Evolutionary conservation across 2,888 invertebrate species (phyloP).

Genomic region (Chouioia cunea): DNA sequence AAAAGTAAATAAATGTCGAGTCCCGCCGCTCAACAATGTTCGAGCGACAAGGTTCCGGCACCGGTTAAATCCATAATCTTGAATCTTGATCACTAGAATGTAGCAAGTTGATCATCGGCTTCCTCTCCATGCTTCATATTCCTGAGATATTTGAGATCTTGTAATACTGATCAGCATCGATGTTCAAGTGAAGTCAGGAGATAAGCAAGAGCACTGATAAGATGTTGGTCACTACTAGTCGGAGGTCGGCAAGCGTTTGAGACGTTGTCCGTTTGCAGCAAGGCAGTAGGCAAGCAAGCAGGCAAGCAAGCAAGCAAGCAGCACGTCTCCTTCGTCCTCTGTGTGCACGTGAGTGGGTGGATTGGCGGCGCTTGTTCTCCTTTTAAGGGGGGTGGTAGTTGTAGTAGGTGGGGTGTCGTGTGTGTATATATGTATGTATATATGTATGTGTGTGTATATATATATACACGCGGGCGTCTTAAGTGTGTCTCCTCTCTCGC

Average conservation of each 20-base stretch:
- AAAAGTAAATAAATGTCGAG: too few species aligned
- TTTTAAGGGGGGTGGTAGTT: constrained; percentile 26
- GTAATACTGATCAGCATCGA: too few species aligned
- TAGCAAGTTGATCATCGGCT: constrained; percentile 7
- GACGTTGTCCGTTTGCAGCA: constrained; percentile 31
- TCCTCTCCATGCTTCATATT: constrained; percentile 38
- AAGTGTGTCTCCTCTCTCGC: constrained; percentile 45
- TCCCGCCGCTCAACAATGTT: not conserved
- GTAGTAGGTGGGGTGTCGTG: constrained; percentile 29
- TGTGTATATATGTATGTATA: constrained; percentile 6
- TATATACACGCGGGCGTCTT: constrained; percentile 52
- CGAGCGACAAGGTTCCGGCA: too few species aligned
- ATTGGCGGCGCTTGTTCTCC: constrained; percentile 9
- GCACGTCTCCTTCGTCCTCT: not conserved
- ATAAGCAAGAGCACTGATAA: not conserved
- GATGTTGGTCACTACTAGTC: constrained; percentile 20
- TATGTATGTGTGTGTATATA: constrained; percentile 23
- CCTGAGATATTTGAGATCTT: not conserved
- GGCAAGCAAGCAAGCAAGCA: constrained; percentile 15
- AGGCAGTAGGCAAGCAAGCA: constrained; percentile 12
- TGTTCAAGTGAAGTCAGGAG: not conserved
- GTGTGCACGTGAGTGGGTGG: constrained; percentile 48
- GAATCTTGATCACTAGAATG: too few species aligned
- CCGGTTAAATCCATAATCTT: too few species aligned
- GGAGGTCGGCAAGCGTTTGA: constrained; percentile 35